Evolutionary conservation across 2,888 invertebrate species (phyloP).

Genomic region (Zelleria hepariella): DNA sequence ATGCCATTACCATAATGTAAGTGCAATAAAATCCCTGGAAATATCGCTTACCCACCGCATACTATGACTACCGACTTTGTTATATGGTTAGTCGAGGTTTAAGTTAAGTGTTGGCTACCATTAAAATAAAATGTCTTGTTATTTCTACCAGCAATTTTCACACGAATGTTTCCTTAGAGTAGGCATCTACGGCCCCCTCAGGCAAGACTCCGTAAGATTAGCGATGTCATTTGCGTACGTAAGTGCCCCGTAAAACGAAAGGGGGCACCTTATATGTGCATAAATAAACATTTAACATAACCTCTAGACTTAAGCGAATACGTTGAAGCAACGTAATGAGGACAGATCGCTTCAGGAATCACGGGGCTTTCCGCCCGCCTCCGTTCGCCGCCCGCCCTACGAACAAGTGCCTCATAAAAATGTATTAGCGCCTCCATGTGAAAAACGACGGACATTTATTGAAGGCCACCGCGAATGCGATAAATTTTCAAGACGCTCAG

Average conservation of each 20-base stretch:
- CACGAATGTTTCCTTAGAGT: not conserved
- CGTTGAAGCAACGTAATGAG: not conserved
- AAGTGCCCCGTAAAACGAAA: not conserved
- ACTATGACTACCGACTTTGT: constrained; percentile 11
- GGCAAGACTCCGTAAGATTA: not conserved
- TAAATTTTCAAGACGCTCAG: not conserved
- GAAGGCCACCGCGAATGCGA: not conserved
- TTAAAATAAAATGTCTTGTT: not conserved
- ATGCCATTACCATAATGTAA: constrained; percentile 45
- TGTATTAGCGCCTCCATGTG: constrained; percentile 22
- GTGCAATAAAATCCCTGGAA: constrained; percentile 39
- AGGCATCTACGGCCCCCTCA: too few species aligned
- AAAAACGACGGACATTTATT: constrained; percentile 10
- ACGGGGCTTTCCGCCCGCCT: constrained; percentile 31
- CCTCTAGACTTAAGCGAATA: not conserved
- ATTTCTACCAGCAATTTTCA: not conserved
- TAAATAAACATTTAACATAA: not conserved
- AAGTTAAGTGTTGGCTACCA: not conserved
- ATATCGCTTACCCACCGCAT: constrained; percentile 35
- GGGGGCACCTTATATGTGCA: not conserved
- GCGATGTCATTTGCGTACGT: not conserved
- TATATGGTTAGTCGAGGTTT: not conserved
- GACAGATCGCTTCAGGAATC: not conserved
- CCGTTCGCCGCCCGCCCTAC: constrained; percentile 26
- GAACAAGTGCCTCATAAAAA: constrained; percentile 31